Base-by-base conservation (phyloP, 2,113 vertebrate genomes). In the Lophochroa leadbeateri region DNA sequence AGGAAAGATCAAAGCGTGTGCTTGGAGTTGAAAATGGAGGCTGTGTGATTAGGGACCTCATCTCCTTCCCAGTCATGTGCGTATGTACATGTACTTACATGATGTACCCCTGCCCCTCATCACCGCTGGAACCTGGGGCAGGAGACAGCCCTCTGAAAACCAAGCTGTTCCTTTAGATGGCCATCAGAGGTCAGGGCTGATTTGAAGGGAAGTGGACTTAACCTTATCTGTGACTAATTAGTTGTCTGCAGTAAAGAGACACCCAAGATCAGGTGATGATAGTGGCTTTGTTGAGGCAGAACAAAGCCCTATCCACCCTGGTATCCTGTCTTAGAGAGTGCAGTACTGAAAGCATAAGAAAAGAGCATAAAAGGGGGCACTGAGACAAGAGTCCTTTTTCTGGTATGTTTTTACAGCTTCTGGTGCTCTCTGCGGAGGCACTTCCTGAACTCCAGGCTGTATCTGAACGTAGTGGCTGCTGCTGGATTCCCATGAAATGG, bases 131-230 rank as follows among this genome's bases (percentile, higher is more conserved):
- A 67, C 60, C 49, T 2, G 35, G 53, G 49, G 23, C 84, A 31
- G 88, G 50, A 69, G 41, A 10, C 37, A 6, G 55, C 21, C 37
- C 72, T 39, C 74, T 37, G 63, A 21, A 81, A 81, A 49, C 16
- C 5, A 57, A 43, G 71, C 61, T 86, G 83, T 88, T 94, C 79
- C 92, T 69, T 57, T 60, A 60, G 27, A n/a, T 41, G 90, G 61
- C 95, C 95, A 71, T 96, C 86, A 94, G 94, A 94, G 90, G 90
- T 86, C 90, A 86, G 92, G 68, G 86, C 93, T 90, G 92, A 77
- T 88, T 75, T 86, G 72, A 79, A 71, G 64, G 88, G 44, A 93
- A 57, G 55, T 25, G 65, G 60, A 60, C 47, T 88, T 47, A 68
- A 52, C 29, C 44, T 92, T 78, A 47, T 43, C 72, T 50, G 63